A percentile compares a stretch with the other conserved stretches of the same genome.
Conservation (phyloP, 2,797 vertebrate genomes). For the Echeneis naucrates region DNA sequence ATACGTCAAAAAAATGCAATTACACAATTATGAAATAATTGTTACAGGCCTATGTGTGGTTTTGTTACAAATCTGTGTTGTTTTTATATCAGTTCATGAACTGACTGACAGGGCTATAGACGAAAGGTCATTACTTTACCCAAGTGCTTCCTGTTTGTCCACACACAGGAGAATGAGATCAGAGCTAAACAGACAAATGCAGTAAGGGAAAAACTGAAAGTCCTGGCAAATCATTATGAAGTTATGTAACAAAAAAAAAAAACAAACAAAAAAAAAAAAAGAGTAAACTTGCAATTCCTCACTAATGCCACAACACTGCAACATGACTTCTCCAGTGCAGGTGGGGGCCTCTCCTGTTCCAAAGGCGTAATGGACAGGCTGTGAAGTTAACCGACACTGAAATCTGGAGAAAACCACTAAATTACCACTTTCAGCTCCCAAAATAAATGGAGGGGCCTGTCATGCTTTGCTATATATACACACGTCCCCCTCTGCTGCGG, state of each 20-base stretch:
- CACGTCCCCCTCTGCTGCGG: conserved; percentile 40
- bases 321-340: conserved; percentile 22
- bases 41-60: too few species aligned
- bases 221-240: not conserved
- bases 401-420: conserved; percentile 69
- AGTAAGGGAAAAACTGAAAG: not conserved
- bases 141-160: not conserved
- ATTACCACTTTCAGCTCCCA: conserved; percentile 70
- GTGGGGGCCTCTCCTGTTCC: conserved; percentile 15
- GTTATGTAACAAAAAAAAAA: not conserved
- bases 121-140: conserved; percentile 1
- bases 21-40: too few species aligned
- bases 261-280: not conserved
- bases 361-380: conserved; percentile 27
- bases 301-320: not conserved
- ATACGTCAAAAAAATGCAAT: too few species aligned
- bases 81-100: not conserved
- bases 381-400: conserved; percentile 46
- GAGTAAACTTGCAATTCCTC: not conserved
- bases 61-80: not conserved
- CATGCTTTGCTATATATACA: conserved; percentile 59
- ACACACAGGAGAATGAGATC: not conserved
- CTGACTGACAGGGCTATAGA: not conserved
- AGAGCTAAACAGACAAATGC: not conserved
- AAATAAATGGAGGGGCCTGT: conserved; percentile 69